Conservation (phyloP, 1,140 invertebrate genomes). For the Magallana gigas region DNA sequence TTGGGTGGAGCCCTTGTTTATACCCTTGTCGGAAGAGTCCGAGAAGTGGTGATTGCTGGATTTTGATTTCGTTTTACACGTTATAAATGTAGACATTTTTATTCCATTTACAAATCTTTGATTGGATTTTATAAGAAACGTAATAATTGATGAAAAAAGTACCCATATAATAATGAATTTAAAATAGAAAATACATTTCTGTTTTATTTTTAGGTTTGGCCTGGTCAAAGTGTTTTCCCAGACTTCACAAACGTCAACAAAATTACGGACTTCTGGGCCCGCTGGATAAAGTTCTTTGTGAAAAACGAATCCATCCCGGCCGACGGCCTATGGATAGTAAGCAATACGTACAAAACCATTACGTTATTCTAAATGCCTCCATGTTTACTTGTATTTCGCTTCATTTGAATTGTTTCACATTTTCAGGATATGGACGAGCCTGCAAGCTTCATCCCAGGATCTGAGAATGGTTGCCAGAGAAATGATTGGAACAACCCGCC, state of each 20-base stretch:
- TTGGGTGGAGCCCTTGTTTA: too few relatives aligned
- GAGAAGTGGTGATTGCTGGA: too few relatives aligned
- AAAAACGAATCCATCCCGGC: slow-evolving; percentile 79
- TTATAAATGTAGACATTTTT: too few relatives aligned
- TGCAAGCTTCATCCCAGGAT: slow-evolving; percentile 87
- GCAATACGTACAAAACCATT: slow-evolving; percentile 70
- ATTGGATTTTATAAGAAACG: too few relatives aligned
- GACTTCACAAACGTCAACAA: slow-evolving; percentile 74
- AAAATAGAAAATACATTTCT: background rate
- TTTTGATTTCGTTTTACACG: too few relatives aligned
- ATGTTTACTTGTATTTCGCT: slow-evolving; percentile 2
- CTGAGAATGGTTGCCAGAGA: slow-evolving; percentile 78
- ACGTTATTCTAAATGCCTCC: slow-evolving; percentile 45
- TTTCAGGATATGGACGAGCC: slow-evolving; percentile 87
- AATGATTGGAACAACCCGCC: slow-evolving; percentile 81
- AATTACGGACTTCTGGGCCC: slow-evolving; percentile 75
- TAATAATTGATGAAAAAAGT: too few relatives aligned
- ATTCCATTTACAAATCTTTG: too few relatives aligned
- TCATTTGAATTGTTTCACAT: background rate
- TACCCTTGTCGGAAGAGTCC: too few relatives aligned
- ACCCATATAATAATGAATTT: too few relatives aligned
- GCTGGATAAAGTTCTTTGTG: slow-evolving; percentile 74
- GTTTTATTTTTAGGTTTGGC: slow-evolving; percentile 73
- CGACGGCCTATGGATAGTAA: slow-evolving; percentile 83
- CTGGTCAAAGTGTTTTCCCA: slow-evolving; percentile 72